phyloP scores from a whole-genome alignment of 2,797 vertebrate genomes.

The Amniataba percoides region DNA sequence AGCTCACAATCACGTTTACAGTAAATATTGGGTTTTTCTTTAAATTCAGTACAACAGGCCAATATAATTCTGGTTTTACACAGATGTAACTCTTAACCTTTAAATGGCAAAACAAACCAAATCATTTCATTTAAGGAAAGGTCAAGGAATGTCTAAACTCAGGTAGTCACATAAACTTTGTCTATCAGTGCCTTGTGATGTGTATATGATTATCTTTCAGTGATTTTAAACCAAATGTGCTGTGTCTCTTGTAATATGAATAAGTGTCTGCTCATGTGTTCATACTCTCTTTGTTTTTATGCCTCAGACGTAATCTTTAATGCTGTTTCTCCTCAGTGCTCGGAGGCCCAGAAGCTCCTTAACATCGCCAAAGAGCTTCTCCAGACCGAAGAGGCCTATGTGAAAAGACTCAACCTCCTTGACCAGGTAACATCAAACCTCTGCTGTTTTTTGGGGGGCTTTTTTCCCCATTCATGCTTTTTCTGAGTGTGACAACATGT shows the following conservation, averaged over 20 bases:
- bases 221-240: not conserved
- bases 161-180: too few species aligned
- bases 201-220: not conserved
- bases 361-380: constrained; percentile 97
- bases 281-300: not conserved
- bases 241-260: not conserved
- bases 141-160: not conserved
- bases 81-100: not conserved
- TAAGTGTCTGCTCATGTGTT: not conserved
- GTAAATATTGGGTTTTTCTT: too few species aligned
- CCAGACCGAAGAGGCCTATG: constrained; percentile 95
- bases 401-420: constrained; percentile 94
- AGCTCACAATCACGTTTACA: too few species aligned
- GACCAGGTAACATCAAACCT: constrained; percentile 89
- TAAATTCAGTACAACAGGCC: too few species aligned
- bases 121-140: not conserved
- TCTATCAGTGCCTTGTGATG: not conserved
- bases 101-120: not conserved
- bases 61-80: too few species aligned
- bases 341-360: constrained; percentile 92
- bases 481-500: constrained; percentile 2
- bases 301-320: not conserved
- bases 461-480: not conserved
- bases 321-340: constrained; percentile 81
- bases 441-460: not conserved